Evolutionary conservation across 64 coral and sea anemone species (phyloP).

Genomic region (Montipora sp.): DNA sequence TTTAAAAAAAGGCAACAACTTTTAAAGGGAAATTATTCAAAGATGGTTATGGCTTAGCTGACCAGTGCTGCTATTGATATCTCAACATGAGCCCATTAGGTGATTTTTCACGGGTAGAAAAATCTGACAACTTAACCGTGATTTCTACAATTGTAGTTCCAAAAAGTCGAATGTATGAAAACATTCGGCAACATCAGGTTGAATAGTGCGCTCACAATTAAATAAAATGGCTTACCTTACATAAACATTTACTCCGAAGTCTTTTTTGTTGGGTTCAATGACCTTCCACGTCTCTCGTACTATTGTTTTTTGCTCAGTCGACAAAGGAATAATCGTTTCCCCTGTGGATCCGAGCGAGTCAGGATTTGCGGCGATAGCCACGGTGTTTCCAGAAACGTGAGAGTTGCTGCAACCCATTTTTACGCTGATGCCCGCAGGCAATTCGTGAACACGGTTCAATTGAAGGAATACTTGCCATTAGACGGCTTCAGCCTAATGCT

Average conservation of each 20-base stretch:
- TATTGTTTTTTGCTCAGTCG: constrained; percentile 23
- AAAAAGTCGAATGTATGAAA: no score
- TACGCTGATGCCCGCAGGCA: not conserved
- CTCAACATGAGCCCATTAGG: no score
- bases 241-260: constrained; percentile 22
- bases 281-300: constrained; percentile 26
- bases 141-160: no score
- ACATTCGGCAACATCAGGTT: not conserved
- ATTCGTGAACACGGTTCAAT: not conserved
- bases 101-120: no score
- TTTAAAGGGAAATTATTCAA: no score
- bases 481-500: no score
- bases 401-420: constrained; percentile 32
- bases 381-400: not conserved
- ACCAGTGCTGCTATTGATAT: no score
- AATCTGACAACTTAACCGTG: no score
- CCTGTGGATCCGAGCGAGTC: not conserved
- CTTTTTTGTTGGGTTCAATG: constrained; percentile 30
- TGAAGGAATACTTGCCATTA: not conserved
- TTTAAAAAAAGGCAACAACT: no score
- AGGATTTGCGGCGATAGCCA: not conserved
- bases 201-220: not conserved
- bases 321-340: constrained; percentile 20
- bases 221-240: not conserved
- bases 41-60: no score